Percentiles rank a stretch among this genome's conserved stretches.
These are phyloP conservation scores for Drosophila silvestris DNA, from an alignment of 2,888 invertebrate species.

Conservation along the genomic window DNA sequence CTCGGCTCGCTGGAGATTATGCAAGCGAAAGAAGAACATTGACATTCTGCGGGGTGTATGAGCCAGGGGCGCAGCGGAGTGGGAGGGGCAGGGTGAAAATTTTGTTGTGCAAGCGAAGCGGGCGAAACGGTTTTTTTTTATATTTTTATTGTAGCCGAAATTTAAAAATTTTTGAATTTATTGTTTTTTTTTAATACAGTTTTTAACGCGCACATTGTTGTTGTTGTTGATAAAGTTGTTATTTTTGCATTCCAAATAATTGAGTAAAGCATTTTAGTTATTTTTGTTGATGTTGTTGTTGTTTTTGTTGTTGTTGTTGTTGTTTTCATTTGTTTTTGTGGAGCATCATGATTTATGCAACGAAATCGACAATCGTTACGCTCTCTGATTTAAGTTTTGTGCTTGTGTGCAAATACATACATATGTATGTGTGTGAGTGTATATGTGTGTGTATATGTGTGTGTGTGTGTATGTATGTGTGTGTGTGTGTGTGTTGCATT, in stretches of 20 bases:
- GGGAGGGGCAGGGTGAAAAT: background rate
- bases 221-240: constrained; percentile 24
- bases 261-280: constrained; percentile 35
- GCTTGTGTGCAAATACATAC: background rate
- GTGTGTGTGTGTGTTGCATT: constrained; percentile 21
- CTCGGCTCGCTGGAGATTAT: constrained; percentile 94
- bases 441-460: constrained; percentile 17
- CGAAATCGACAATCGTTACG: constrained; percentile 39
- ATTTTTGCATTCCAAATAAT: constrained; percentile 38
- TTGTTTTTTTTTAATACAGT: constrained; percentile 10
- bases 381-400: constrained; percentile 44
- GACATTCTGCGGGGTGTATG: constrained; percentile 89
- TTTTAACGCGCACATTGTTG: constrained; percentile 17
- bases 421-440: constrained; percentile 5
- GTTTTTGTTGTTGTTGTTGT: constrained; percentile 13
- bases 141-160: constrained; percentile 4
- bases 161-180: constrained; percentile 16
- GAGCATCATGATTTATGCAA: constrained; percentile 54
- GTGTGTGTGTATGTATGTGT: constrained; percentile 10
- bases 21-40: constrained; percentile 97
- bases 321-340: constrained; percentile 27
- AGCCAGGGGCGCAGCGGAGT: background rate
- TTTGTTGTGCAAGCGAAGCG: constrained; percentile 18
- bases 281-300: constrained; percentile 25
- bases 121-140: constrained; percentile 18